Base-by-base conservation (phyloP, 2,888 invertebrate genomes). In the Drosophila mimetica region DNA sequence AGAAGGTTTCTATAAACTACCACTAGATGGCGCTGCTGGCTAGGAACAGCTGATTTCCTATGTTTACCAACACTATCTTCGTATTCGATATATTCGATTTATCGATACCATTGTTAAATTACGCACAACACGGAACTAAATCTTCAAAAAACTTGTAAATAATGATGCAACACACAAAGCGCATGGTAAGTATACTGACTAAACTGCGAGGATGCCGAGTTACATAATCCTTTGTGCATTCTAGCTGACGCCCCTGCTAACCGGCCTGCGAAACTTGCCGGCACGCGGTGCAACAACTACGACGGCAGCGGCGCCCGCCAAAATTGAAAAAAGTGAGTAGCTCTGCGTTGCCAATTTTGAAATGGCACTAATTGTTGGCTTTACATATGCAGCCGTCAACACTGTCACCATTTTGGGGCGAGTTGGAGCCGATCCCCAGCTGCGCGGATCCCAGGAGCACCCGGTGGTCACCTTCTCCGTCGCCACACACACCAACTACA, bases 391-490 rank as follows among this genome's bases (percentile, higher is more conserved):
- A 96, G 96, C 96, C 53, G 92, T 98, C 53, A 98, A 98, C 91
- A 95, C 94, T 91, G 96, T 98, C 0, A 96, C 95, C 20, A 92
- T 98, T 37, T 91, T 98, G 55, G 98, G 98, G 3, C 93, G 98
- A 89, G 96, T 96, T 37, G 98, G 98, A 0, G 95, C 94, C n/a
- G 96, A 97, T 90, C 97, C 98, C 1, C 96, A 97, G 90, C 94
- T 95, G 89, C 94, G 97, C 76, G 98, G 98, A 2, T 93, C 93
- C 2, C 94, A 95, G 52, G 94, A 96, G 66, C 97, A 96, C 91
- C 98, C 98, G 2, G 96, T 98, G 22, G 94, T 97, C 28, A 94
- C 96, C 76, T 98, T 98, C 91, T 96, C 97, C 0, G 87, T 98
- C 54, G 98, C 98, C 4, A 98, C 98, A 22, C 97, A 97, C 89